phyloP scores from a whole-genome alignment of 2,888 invertebrate species.

The Metallyticus violacea region DNA sequence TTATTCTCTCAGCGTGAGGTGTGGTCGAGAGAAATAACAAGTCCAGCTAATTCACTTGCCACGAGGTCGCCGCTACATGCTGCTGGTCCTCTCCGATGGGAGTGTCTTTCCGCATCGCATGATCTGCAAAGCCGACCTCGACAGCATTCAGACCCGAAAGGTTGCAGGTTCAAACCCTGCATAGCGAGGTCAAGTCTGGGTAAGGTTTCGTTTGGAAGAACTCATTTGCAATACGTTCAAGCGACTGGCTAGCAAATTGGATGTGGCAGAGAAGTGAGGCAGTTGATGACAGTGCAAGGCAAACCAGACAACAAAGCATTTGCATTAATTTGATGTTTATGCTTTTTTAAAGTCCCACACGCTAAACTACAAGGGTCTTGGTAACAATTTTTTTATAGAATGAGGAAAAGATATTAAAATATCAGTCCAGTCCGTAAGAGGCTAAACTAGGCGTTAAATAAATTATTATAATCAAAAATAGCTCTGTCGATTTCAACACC shows the following conservation, averaged over 20 bases:
- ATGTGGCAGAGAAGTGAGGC: neutral
- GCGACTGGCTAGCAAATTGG: neutral
- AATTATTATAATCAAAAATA: no score
- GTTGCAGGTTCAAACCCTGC: neutral
- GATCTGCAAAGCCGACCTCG: neutral
- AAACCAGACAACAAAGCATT: no score
- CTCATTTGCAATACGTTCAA: neutral
- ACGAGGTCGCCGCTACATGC: no score
- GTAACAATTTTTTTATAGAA: no score
- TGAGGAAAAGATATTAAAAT: no score
- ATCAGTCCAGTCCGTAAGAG: no score
- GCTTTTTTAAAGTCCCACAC: no score
- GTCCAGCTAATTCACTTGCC: neutral
- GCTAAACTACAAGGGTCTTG: no score
- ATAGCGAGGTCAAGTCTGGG: neutral
- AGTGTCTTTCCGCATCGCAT: neutral
- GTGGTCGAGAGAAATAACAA: no score
- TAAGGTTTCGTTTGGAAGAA: neutral
- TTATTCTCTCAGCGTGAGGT: neutral
- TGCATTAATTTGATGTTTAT: no score
- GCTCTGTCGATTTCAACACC: no score
- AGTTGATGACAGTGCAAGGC: neutral
- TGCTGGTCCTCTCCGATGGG: neutral
- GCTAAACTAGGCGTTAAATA: no score
- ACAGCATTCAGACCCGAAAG: neutral